phyloP scores from a whole-genome alignment of 2,888 invertebrate species.

The Monoplex corrugatus region DNA sequence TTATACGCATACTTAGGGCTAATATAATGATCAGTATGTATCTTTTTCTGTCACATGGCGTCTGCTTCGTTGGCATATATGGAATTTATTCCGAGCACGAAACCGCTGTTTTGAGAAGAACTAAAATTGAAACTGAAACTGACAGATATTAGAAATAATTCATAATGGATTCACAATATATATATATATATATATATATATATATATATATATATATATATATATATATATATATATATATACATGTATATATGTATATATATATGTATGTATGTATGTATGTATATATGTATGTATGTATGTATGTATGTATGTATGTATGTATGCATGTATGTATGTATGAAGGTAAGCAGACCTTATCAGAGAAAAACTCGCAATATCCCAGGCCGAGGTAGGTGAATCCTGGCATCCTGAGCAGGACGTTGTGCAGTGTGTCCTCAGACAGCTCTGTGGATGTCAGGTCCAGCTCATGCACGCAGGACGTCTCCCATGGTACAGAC shows the following conservation, averaged over 20 bases:
- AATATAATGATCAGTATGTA: too few relatives aligned
- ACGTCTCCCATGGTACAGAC: conserved; percentile 99
- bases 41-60: too few relatives aligned
- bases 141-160: too few relatives aligned
- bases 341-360: conserved; percentile 85
- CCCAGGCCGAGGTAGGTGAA: conserved; percentile 93
- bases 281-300: neutral
- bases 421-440: conserved; percentile 95
- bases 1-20: too few relatives aligned
- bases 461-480: conserved; percentile 94
- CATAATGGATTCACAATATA: too few relatives aligned
- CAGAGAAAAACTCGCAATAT: conserved; percentile 98
- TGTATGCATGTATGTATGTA: conserved; percentile 11
- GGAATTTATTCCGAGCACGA: too few relatives aligned
- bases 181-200: too few relatives aligned
- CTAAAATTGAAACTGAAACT: too few relatives aligned
- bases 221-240: conserved; percentile 9
- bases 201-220: neutral
- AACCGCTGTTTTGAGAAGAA: too few relatives aligned
- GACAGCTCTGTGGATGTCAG: conserved; percentile 98
- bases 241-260: conserved; percentile 23
- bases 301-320: neutral
- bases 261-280: neutral
- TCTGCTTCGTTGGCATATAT: too few relatives aligned
- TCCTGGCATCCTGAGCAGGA: conserved; percentile 93